These are phyloP conservation scores for Garra rufa DNA, from an alignment of 2,113 vertebrate genomes.

Conservation along the genomic window DNA sequence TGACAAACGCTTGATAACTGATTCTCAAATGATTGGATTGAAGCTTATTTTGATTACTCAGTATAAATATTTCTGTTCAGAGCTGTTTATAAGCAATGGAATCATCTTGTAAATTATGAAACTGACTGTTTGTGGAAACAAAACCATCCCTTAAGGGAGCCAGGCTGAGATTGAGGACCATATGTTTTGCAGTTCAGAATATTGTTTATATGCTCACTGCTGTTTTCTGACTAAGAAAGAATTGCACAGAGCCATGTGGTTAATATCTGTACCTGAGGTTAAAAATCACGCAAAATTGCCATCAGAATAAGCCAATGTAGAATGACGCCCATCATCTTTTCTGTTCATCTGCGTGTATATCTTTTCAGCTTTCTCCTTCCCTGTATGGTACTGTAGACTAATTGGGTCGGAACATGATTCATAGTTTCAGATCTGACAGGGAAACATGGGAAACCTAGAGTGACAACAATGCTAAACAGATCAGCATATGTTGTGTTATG, in stretches of 20 bases:
- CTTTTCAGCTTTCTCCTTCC: neutral
- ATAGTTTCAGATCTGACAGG: neutral
- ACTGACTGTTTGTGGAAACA: neutral
- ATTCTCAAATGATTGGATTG: neutral
- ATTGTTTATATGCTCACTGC: constrained; percentile 30
- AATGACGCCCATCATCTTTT: neutral
- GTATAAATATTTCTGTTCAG: constrained; percentile 23
- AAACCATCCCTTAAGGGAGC: constrained; percentile 11
- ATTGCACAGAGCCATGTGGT: neutral
- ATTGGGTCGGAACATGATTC: neutral
- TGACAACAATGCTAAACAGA: neutral
- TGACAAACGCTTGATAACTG: neutral
- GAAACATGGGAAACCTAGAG: neutral
- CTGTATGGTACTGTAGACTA: neutral
- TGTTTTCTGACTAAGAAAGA: constrained; percentile 2
- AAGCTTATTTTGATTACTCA: neutral
- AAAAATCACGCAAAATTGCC: neutral
- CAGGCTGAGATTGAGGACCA: constrained; percentile 29
- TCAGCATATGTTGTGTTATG: neutral
- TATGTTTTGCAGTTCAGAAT: constrained; percentile 23
- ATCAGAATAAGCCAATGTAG: neutral
- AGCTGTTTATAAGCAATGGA: constrained; percentile 20
- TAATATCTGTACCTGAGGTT: neutral
- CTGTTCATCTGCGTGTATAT: neutral
- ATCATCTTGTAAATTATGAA: constrained; percentile 23